These are phyloP conservation scores for Enteromius argenteus DNA, from an alignment of 2,797 vertebrate species.

Conservation along the genomic window DNA sequence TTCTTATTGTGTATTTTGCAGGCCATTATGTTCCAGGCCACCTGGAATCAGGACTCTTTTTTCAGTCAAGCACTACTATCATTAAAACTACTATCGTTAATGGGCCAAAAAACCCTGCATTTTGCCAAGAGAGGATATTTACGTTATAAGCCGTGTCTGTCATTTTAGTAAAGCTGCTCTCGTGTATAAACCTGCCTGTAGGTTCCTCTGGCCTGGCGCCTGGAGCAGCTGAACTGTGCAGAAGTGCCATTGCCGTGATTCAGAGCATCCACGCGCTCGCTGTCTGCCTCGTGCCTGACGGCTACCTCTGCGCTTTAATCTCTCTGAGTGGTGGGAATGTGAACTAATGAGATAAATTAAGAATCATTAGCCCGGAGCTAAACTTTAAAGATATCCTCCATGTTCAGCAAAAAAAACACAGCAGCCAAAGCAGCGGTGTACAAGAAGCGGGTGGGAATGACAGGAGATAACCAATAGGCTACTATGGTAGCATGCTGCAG, in stretches of 20 bases:
- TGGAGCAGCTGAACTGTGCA: slow-evolving; percentile 35
- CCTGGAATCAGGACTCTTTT: slow-evolving; percentile 23
- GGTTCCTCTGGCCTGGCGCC: slow-evolving; percentile 51
- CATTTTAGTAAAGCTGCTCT: slow-evolving; percentile 51
- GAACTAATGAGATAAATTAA: slow-evolving; percentile 77
- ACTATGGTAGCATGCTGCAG: neutral
- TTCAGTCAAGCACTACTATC: slow-evolving; percentile 9
- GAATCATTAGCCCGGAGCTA: slow-evolving; percentile 70
- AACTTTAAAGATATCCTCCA: slow-evolving; percentile 59
- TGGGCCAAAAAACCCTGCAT: neutral
- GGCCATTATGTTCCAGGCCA: slow-evolving; percentile 12
- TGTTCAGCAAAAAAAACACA: slow-evolving; percentile 28
- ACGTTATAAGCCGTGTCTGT: slow-evolving; percentile 25
- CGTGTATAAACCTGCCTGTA: slow-evolving; percentile 55
- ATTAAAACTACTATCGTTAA: slow-evolving; percentile 5
- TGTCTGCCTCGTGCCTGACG: slow-evolving; percentile 47
- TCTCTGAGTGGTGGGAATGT: slow-evolving; percentile 71
- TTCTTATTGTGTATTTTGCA: neutral
- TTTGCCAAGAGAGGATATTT: slow-evolving; percentile 31
- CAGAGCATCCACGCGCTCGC: slow-evolving; percentile 1
- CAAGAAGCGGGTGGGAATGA: slow-evolving; percentile 5
- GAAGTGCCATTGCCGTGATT: slow-evolving; percentile 37
- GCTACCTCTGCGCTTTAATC: slow-evolving; percentile 66
- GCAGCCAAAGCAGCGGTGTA: slow-evolving; percentile 45
- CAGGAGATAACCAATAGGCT: neutral